phyloP scores from a whole-genome alignment of 2,888 invertebrate species.

The Unio delphinus region DNA sequence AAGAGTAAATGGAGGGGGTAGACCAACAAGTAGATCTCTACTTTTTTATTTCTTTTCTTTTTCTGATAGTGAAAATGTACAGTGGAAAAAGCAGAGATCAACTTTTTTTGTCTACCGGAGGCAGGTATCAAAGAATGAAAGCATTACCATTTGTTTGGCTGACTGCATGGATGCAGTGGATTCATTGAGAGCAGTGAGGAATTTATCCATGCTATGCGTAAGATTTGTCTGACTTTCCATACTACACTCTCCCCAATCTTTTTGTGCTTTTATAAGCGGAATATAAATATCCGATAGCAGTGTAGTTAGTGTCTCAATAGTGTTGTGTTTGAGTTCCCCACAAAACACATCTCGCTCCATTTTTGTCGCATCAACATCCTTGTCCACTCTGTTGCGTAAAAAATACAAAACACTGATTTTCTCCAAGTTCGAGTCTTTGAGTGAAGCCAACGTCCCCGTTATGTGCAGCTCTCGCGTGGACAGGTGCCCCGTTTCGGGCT shows the following conservation, averaged over 20 bases:
- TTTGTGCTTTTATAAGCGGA: constrained; percentile 66
- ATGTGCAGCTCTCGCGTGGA: constrained; percentile 61
- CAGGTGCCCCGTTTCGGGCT: constrained; percentile 54
- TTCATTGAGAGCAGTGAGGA: constrained; percentile 63
- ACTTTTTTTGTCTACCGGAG: too few species aligned
- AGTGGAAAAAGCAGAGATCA: too few species aligned
- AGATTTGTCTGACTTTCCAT: constrained; percentile 64
- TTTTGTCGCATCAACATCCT: constrained; percentile 64
- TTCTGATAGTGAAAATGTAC: too few species aligned
- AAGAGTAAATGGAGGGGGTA: too few species aligned
- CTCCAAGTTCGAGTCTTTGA: constrained; percentile 65
- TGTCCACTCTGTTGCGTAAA: constrained; percentile 62
- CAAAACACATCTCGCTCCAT: constrained; percentile 69
- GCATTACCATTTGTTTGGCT: constrained; percentile 66
- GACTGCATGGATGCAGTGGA: constrained; percentile 61
- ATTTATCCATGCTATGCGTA: constrained; percentile 66
- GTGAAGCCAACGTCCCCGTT: constrained; percentile 62
- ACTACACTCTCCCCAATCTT: constrained; percentile 69
- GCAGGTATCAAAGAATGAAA: not conserved
- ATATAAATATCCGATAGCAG: constrained; percentile 68
- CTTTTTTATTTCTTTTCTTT: too few species aligned
- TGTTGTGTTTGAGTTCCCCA: constrained; percentile 70
- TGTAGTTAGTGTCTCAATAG: constrained; percentile 64
- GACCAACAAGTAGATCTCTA: too few species aligned
- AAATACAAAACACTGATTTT: constrained; percentile 67